phyloP scores from a whole-genome alignment of 2,797 vertebrate genomes.

The Muscicapa comitata region DNA sequence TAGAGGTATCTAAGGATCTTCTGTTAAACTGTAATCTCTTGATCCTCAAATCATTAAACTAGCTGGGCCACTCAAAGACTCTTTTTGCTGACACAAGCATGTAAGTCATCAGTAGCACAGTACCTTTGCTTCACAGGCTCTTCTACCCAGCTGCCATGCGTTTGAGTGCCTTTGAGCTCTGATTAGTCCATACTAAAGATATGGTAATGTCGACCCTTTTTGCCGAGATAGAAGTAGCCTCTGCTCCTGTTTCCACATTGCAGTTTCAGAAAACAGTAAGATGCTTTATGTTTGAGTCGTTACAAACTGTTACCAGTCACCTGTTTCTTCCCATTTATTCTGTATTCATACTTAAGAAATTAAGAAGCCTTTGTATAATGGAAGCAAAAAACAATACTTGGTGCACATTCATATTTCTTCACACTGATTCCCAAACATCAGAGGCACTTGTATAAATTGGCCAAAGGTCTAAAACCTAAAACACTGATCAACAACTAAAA shows the following conservation, averaged over 20 bases:
- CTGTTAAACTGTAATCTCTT: background rate
- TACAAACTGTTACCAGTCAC: background rate
- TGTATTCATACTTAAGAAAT: background rate
- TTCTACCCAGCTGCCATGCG: background rate
- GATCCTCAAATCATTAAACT: background rate
- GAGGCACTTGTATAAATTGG: background rate
- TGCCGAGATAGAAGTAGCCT: background rate
- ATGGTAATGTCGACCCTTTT: background rate
- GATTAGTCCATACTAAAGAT: background rate
- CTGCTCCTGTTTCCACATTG: background rate
- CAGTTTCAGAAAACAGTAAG: background rate
- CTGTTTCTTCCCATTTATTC: background rate
- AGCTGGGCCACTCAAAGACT: background rate
- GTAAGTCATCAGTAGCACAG: background rate
- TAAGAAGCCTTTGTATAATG: background rate
- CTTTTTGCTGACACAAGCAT: background rate
- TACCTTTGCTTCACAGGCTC: background rate
- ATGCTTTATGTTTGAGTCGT: background rate
- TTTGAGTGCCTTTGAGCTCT: background rate
- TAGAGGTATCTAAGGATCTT: rapidly evolving
- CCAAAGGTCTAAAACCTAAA: background rate
- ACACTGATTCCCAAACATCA: background rate
- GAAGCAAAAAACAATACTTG: background rate
- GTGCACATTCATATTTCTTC: background rate
- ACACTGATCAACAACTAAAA: background rate